Evolutionary conservation across 2,113 vertebrate genomes (phyloP).

Genomic region (Rhabdomys dilectus): DNA sequence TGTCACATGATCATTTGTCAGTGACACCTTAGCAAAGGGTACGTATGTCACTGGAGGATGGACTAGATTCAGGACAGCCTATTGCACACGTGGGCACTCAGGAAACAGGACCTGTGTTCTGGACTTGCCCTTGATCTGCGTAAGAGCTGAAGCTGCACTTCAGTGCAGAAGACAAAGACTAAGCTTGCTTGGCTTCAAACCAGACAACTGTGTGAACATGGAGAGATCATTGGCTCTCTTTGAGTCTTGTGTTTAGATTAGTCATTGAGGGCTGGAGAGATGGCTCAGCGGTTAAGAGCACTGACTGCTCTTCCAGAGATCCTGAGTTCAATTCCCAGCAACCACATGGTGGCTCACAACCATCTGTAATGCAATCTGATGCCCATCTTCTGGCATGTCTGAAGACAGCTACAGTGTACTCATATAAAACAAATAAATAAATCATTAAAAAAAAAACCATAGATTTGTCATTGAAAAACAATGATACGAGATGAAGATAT

Average conservation of each 20-base stretch:
- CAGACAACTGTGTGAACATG: neutral
- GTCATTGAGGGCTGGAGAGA: too few relatives aligned
- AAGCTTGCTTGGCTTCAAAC: neutral
- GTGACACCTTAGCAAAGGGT: conserved; percentile 3
- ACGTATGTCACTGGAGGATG: neutral
- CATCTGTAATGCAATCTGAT: too few relatives aligned
- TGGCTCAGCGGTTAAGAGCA: too few relatives aligned
- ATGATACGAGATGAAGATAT: neutral
- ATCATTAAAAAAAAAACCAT: too few relatives aligned
- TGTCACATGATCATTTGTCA: conserved; percentile 51
- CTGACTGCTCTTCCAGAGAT: too few relatives aligned
- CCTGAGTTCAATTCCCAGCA: too few relatives aligned
- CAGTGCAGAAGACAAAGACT: neutral
- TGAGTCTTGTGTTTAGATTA: neutral
- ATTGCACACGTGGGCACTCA: neutral
- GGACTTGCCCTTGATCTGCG: neutral
- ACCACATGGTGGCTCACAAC: too few relatives aligned
- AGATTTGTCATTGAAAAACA: neutral
- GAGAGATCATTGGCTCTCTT: neutral
- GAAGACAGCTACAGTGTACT: too few relatives aligned
- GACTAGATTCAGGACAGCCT: neutral
- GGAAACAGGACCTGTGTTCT: neutral
- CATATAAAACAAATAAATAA: too few relatives aligned
- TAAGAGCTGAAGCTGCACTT: neutral
- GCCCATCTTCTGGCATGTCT: too few relatives aligned